A percentile compares a stretch with the other conserved stretches of the same genome.
phyloP scores from a whole-genome alignment of 1,140 invertebrate species.

The Drosophila micromelanica region DNA sequence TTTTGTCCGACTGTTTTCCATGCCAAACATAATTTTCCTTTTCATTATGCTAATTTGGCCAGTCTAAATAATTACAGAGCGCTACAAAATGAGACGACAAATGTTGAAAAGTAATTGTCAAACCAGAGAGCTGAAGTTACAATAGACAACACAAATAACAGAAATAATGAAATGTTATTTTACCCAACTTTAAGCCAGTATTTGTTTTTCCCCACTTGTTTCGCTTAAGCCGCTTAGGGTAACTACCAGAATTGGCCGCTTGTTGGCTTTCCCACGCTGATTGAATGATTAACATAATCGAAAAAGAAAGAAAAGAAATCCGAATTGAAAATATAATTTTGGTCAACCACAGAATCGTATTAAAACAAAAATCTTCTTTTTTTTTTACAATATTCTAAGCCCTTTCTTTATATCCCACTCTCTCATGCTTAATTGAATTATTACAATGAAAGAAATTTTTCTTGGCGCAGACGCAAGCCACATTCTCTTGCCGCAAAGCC shows the following conservation, averaged over 20 bases:
- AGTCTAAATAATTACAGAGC: constrained; percentile 62
- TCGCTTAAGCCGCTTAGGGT: constrained; percentile 60
- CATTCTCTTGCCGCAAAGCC: constrained; percentile 8
- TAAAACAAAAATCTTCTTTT: constrained; percentile 12
- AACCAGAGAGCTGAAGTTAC: constrained; percentile 18
- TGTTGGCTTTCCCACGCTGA: constrained; percentile 60
- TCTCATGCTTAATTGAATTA: constrained; percentile 57
- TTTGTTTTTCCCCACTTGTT: constrained; percentile 10
- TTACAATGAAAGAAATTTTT: constrained; percentile 31
- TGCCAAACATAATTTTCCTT: constrained; percentile 55
- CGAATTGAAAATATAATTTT: constrained; percentile 45
- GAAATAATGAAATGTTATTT: constrained; percentile 14
- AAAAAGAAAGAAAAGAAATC: constrained; percentile 31
- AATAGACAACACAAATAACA: constrained; percentile 20
- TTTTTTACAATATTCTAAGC: background rate
- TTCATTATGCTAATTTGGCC: constrained; percentile 36
- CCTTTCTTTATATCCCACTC: background rate
- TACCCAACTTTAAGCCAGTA: constrained; percentile 23
- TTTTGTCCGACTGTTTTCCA: constrained; percentile 62
- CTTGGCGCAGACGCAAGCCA: background rate
- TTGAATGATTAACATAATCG: constrained; percentile 68
- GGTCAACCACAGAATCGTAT: constrained; percentile 56
- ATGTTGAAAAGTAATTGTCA: constrained; percentile 55
- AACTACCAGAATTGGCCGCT: constrained; percentile 26
- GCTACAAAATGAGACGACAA: constrained; percentile 37